These are phyloP conservation scores for Lepidocolaptes lacrymiger DNA, from an alignment of 2,797 vertebrate genomes.

Conservation along the genomic window DNA sequence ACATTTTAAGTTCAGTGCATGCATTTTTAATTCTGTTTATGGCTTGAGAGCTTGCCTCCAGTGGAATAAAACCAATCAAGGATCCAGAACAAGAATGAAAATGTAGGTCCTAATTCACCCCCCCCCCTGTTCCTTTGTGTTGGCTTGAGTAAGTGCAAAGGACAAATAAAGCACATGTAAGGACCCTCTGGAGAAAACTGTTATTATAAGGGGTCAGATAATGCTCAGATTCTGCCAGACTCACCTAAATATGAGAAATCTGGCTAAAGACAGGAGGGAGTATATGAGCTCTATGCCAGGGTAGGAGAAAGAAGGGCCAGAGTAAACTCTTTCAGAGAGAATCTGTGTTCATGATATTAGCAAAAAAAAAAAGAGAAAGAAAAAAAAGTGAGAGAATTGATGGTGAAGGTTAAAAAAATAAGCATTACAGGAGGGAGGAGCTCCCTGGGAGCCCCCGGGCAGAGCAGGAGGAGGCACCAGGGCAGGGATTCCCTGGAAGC, in stretches of 20 bases:
- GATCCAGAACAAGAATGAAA: slow-evolving; percentile 20
- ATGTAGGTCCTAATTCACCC: slow-evolving; percentile 6
- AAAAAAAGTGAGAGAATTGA: neutral
- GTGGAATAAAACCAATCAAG: slow-evolving; percentile 53
- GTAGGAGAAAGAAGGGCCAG: neutral
- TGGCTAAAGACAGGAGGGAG: neutral
- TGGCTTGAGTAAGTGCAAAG: slow-evolving; percentile 14
- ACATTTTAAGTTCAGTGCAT: slow-evolving; percentile 43
- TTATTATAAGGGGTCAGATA: neutral
- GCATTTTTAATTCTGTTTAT: slow-evolving; percentile 63
- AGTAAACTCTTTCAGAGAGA: neutral
- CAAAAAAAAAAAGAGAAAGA: neutral
- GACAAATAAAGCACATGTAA: slow-evolving; percentile 1
- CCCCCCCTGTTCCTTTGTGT: slow-evolving; percentile 2
- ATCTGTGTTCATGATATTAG: neutral
- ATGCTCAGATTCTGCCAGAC: neutral
- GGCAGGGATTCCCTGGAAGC: neutral
- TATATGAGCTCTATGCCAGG: neutral
- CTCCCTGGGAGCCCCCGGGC: neutral
- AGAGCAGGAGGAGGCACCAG: fast-evolving
- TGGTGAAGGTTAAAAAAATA: neutral
- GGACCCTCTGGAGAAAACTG: neutral
- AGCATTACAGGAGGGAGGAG: neutral
- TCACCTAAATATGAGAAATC: neutral
- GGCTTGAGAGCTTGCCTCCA: slow-evolving; percentile 18